These are phyloP conservation scores for Charanyca ferruginea DNA, from an alignment of 2,888 invertebrate species.

Conservation along the genomic window DNA sequence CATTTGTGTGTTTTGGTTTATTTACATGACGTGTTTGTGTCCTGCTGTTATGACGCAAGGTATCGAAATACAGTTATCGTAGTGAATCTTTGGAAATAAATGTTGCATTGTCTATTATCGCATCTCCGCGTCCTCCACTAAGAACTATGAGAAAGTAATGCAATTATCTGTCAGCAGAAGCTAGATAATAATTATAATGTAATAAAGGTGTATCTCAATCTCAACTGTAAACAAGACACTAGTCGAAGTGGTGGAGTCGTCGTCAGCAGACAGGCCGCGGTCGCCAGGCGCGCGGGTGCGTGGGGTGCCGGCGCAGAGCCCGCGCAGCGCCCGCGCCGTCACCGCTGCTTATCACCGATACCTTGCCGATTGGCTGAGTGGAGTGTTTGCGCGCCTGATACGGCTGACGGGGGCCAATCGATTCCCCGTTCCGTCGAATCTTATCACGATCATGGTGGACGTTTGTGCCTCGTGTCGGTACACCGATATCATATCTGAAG, in stretches of 20 bases:
- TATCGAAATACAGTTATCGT: constrained; percentile 16
- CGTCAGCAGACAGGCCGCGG: constrained; percentile 79
- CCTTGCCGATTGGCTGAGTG: constrained; percentile 86
- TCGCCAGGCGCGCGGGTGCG: constrained; percentile 54
- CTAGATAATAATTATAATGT: constrained; percentile 85
- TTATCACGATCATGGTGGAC: constrained; percentile 90
- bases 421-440: constrained; percentile 85
- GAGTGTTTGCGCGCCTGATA: constrained; percentile 89
- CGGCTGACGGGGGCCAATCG: constrained; percentile 85
- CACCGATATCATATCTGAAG: constrained; percentile 89
- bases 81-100: constrained; percentile 39
- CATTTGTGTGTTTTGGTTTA: not conserved
- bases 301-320: constrained; percentile 64
- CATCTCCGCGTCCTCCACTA: not conserved
- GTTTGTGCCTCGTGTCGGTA: constrained; percentile 85
- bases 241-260: constrained; percentile 77
- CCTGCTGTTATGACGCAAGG: constrained; percentile 6
- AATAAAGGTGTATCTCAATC: constrained; percentile 89
- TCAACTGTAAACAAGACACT: constrained; percentile 83
- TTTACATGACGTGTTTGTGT: not conserved
- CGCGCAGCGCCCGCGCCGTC: constrained; percentile 61
- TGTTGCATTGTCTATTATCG: constrained; percentile 3
- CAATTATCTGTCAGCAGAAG: constrained; percentile 78
- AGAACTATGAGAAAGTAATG: constrained; percentile 69
- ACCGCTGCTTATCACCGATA: constrained; percentile 80